Conservation (phyloP, 1,140 invertebrate genomes). For the Orius insidiosus region DNA sequence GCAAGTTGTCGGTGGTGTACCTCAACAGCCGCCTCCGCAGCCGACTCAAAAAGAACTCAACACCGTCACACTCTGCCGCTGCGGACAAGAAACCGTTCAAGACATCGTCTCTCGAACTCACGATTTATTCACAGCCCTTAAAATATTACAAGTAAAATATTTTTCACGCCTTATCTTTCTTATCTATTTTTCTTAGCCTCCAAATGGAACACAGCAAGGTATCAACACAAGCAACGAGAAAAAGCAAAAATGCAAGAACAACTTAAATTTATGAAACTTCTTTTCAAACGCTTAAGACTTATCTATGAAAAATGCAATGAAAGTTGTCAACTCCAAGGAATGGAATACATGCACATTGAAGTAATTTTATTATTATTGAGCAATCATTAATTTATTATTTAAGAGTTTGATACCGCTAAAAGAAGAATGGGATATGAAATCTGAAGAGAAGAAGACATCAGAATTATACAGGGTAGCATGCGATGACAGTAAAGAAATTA, state of each 20-base stretch:
- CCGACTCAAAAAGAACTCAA: conserved; percentile 31
- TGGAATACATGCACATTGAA: conserved; percentile 79
- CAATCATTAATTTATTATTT: conserved; percentile 16
- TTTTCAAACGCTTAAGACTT: conserved; percentile 67
- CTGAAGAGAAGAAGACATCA: conserved; percentile 59
- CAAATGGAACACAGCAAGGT: conserved; percentile 53
- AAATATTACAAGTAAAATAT: conserved; percentile 53
- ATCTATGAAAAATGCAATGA: conserved; percentile 87
- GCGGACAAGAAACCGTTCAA: conserved; percentile 84
- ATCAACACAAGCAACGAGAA: conserved; percentile 57
- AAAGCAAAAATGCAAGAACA: conserved; percentile 74
- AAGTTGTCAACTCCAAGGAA: conserved; percentile 54
- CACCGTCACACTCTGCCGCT: conserved; percentile 66
- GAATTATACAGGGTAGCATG: conserved; percentile 52
- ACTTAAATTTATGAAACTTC: conserved; percentile 49
- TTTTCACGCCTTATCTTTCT: conserved; percentile 4
- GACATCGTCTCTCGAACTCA: conserved; percentile 78
- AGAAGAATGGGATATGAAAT: conserved; percentile 61
- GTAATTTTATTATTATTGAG: conserved; percentile 20
- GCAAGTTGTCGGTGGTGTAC: conserved; percentile 1
- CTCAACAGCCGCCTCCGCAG: conserved; percentile 13
- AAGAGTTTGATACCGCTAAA: conserved; percentile 69
- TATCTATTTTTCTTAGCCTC: conserved; percentile 31
- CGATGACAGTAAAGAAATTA: conserved; percentile 58
- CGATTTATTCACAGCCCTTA: conserved; percentile 72